These are phyloP conservation scores for Pecten maximus DNA, from an alignment of 2,888 invertebrate genomes.

Conservation along the genomic window DNA sequence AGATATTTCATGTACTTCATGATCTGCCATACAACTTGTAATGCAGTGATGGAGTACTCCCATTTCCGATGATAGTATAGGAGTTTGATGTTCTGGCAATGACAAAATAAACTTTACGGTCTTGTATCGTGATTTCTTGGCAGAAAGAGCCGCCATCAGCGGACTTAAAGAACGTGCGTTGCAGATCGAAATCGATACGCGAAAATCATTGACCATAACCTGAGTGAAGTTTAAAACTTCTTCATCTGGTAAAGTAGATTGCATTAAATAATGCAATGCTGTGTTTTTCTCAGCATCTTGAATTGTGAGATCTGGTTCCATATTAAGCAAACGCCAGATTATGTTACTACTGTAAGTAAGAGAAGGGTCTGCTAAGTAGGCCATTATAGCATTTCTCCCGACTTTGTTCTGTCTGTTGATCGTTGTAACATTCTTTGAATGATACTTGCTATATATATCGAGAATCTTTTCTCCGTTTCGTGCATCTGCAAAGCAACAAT, in stretches of 20 bases:
- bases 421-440: neutral
- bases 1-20: neutral
- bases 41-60: neutral
- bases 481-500: neutral
- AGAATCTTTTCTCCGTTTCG: neutral
- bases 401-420: neutral
- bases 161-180: neutral
- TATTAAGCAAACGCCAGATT: neutral
- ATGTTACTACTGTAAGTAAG: neutral
- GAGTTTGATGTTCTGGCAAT: neutral
- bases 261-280: neutral
- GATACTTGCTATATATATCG: neutral
- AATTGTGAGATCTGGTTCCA: neutral
- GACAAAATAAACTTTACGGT: neutral
- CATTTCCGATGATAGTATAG: neutral
- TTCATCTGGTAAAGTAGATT: neutral
- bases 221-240: neutral
- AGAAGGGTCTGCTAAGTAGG: neutral
- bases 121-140: neutral
- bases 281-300: neutral
- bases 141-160: neutral
- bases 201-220: neutral
- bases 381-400: neutral
- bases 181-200: neutral
- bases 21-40: neutral